Conservation (phyloP, 1,140 invertebrate species). For the Ylistrum balloti region DNA sequence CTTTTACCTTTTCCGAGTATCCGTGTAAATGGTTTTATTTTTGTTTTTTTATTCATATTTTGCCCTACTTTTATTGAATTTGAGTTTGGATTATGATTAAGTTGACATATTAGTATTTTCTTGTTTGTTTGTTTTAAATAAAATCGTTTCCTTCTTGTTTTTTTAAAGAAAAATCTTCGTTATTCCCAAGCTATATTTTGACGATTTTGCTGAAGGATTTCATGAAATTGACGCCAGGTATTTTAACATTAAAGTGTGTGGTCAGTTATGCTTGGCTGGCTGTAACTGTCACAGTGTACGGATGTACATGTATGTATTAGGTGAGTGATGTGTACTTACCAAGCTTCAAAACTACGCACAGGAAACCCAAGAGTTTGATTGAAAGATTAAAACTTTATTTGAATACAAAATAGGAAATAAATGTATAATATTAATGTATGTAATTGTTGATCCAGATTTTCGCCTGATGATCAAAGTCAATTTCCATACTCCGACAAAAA, state of each 20-base stretch:
- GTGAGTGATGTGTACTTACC: not conserved
- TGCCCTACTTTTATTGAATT: too few relatives aligned
- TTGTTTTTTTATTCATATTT: too few relatives aligned
- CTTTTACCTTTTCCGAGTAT: too few relatives aligned
- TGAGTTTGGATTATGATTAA: too few relatives aligned
- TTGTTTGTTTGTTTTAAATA: too few relatives aligned
- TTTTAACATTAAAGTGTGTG: not conserved
- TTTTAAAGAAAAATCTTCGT: too few relatives aligned
- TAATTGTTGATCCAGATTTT: not conserved
- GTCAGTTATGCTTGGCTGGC: constrained; percentile 11
- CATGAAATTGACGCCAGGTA: too few relatives aligned
- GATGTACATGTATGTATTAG: not conserved
- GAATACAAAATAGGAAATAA: not conserved
- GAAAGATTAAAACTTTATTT: not conserved
- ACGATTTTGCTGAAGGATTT: too few relatives aligned
- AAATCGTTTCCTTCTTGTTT: too few relatives aligned
- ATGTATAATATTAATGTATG: constrained; percentile 5
- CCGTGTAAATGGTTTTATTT: too few relatives aligned
- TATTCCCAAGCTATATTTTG: too few relatives aligned
- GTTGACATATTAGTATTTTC: too few relatives aligned
- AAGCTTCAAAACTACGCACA: not conserved
- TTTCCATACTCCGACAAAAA: not conserved
- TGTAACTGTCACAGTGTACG: not conserved
- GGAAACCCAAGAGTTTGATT: not conserved
- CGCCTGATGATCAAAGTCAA: not conserved